A percentile compares a stretch with the other conserved stretches of the same genome.
Evolutionary conservation across 2,888 invertebrate genomes (phyloP).

Genomic region (Esperia sulphurella): DNA sequence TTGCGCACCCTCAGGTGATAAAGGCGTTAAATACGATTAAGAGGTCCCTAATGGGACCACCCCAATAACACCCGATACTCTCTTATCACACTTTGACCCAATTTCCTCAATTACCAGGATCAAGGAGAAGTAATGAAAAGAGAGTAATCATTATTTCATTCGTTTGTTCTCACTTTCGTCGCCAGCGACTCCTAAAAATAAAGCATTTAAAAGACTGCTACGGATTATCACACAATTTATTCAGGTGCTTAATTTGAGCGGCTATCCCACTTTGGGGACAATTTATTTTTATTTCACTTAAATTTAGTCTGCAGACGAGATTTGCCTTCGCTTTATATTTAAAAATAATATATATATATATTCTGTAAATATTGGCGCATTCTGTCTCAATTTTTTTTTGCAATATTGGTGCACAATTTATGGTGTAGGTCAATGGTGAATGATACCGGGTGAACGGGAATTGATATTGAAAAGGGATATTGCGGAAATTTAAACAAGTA

Average conservation of each 20-base stretch:
- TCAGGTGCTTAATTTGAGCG: slow-evolving; percentile 78
- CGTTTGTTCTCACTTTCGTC: slow-evolving; percentile 60
- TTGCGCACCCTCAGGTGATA: slow-evolving; percentile 71
- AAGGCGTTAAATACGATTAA: slow-evolving; percentile 73
- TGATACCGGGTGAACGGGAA: too few species aligned
- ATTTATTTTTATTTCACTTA: slow-evolving; percentile 77
- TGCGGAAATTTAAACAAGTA: too few species aligned
- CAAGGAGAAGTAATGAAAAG: slow-evolving; percentile 76
- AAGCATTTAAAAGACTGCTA: slow-evolving; percentile 73
- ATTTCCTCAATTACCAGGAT: slow-evolving; percentile 76
- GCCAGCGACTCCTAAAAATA: slow-evolving; percentile 53
- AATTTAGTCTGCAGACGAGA: slow-evolving; percentile 55
- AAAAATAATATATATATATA: slow-evolving; percentile 44
- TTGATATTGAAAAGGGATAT: background rate
- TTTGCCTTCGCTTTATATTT: slow-evolving; percentile 65
- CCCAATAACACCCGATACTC: slow-evolving; percentile 60
- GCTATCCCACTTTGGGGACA: slow-evolving; percentile 67
- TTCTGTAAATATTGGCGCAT: slow-evolving; percentile 28
- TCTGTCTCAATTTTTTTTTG: slow-evolving; percentile 1
- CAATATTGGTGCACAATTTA: too few species aligned
- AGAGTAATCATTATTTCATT: slow-evolving; percentile 75
- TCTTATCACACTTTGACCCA: slow-evolving; percentile 70
- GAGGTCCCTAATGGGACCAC: slow-evolving; percentile 59
- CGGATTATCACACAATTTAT: slow-evolving; percentile 78
- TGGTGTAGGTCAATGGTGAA: too few species aligned